A percentile compares a stretch with the other conserved stretches of the same genome.
Conservation (phyloP, 2,113 vertebrate species). For the Ellobius talpinus region DNA sequence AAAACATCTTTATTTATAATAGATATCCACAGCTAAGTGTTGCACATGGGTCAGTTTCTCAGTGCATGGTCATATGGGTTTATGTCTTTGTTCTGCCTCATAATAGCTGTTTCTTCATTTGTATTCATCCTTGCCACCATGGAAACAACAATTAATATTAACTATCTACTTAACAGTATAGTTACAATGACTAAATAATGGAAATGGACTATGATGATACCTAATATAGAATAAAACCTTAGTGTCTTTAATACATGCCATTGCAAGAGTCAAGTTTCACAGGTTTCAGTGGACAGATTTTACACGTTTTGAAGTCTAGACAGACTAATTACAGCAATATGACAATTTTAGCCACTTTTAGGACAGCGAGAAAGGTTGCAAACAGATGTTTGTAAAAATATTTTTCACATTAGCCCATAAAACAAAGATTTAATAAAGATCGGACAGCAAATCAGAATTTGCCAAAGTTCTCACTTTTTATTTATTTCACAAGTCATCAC, state of each 20-base stretch:
- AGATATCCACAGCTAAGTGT: not conserved
- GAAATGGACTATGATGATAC: conserved; percentile 26
- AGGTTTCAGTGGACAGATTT: not conserved
- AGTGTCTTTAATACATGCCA: not conserved
- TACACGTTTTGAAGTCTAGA: conserved; percentile 10
- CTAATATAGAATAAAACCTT: conserved; percentile 4
- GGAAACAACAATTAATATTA: conserved; percentile 60
- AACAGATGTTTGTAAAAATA: conserved; percentile 61
- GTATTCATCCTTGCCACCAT: not conserved
- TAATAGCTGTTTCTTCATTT: conserved; percentile 35
- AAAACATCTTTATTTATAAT: conserved; percentile 6
- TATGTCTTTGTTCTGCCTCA: not conserved
- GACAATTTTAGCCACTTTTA: conserved; percentile 41
- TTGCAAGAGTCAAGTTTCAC: not conserved
- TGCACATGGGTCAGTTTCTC: conserved; percentile 3
- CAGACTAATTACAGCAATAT: not conserved
- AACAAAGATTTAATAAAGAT: conserved; percentile 62
- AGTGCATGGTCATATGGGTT: not conserved
- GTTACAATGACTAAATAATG: conserved; percentile 41
- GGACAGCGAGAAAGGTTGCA: conserved; percentile 21
- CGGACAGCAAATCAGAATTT: conserved; percentile 60
- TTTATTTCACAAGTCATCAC: conserved; percentile 59
- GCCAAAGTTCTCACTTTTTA: conserved; percentile 52
- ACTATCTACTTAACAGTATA: not conserved
- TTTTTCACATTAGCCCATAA: conserved; percentile 53